phyloP scores from a whole-genome alignment of 92 coral and sea anemone genomes.

The Heteractis magnifica region DNA sequence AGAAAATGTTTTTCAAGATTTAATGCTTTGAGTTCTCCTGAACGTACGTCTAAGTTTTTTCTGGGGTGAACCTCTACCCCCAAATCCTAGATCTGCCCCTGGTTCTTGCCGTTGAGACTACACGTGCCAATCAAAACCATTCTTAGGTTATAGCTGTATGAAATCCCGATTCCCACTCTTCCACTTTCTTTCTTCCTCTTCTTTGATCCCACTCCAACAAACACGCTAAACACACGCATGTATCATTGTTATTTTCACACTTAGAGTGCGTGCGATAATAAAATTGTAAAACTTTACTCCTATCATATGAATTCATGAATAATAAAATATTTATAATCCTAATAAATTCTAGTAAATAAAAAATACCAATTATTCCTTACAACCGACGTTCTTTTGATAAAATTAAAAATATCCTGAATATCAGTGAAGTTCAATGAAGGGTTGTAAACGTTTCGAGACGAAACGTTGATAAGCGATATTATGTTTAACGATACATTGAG shows the following conservation, averaged over 20 bases:
- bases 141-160: too few species aligned
- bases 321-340: background rate
- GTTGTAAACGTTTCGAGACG: constrained; percentile 58
- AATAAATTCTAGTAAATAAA: background rate
- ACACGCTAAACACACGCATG: background rate
- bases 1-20: too few species aligned
- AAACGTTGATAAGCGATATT: constrained; percentile 47
- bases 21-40: too few species aligned
- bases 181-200: too few species aligned
- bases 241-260: background rate
- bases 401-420: background rate
- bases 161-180: too few species aligned
- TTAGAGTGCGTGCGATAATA: background rate
- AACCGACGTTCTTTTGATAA: background rate
- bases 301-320: background rate
- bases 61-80: too few species aligned
- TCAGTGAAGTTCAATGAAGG: constrained; percentile 70
- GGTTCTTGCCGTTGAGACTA: too few species aligned
- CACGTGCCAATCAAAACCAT: too few species aligned
- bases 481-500: constrained; percentile 48
- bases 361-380: background rate
- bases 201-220: background rate
- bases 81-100: too few species aligned
- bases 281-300: background rate
- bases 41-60: too few species aligned